phyloP scores from a whole-genome alignment of 2,797 vertebrate species.

The Urosaurus nigricauda region DNA sequence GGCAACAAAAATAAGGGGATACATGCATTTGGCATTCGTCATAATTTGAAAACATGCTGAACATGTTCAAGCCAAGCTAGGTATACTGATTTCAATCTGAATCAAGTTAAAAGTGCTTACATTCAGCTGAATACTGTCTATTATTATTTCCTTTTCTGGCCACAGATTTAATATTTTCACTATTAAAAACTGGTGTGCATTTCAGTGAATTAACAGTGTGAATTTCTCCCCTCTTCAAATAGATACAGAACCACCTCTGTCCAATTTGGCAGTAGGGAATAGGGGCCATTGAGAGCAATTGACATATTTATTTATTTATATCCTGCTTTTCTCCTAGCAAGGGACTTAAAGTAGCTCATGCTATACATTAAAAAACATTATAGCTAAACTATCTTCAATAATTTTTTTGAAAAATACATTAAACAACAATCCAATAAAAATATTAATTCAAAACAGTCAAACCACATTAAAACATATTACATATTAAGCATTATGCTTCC shows the following conservation, averaged over 20 bases:
- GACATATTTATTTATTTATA: not conserved
- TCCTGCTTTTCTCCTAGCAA: no score
- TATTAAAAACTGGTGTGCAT: not conserved
- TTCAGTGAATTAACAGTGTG: not conserved
- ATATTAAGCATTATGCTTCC: no score
- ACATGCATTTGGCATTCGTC: not conserved
- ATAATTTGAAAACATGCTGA: slow-evolving; percentile 5
- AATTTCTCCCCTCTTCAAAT: not conserved
- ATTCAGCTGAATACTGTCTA: not conserved
- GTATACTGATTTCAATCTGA: not conserved
- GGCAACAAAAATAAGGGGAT: slow-evolving; percentile 8
- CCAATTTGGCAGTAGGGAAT: not conserved
- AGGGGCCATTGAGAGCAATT: not conserved
- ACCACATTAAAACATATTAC: no score
- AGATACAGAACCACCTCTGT: not conserved
- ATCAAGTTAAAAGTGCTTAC: not conserved
- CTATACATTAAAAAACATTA: no score
- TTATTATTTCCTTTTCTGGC: not conserved
- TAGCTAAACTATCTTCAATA: no score
- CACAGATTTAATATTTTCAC: not conserved
- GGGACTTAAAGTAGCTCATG: no score
- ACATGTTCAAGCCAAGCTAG: not conserved
- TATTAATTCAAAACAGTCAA: no score
- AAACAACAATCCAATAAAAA: no score
- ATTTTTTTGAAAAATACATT: no score